phyloP scores from a whole-genome alignment of 2,888 invertebrate genomes.

The Trichogramma evanescens region DNA sequence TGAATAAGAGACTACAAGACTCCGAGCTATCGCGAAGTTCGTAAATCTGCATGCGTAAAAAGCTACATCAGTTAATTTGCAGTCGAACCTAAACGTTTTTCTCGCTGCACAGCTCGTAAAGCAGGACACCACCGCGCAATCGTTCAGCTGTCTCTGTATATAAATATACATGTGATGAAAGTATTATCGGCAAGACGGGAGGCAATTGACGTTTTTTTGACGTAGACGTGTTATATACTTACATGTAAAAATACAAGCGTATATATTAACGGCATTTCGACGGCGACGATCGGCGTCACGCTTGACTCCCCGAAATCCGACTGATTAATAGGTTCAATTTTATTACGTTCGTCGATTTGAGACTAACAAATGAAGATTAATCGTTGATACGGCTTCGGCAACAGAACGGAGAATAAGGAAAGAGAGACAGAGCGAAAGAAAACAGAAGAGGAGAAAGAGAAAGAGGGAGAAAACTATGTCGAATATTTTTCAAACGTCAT shows the following conservation, averaged over 20 bases:
- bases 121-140: background rate
- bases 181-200: constrained; percentile 2
- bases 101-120: background rate
- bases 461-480: background rate
- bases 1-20: background rate
- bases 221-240: background rate
- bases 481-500: constrained; percentile 2
- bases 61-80: background rate
- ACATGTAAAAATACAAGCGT: background rate
- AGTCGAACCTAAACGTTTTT: constrained; percentile 2
- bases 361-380: constrained; percentile 16
- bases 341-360: constrained; percentile 5
- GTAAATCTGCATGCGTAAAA: constrained; percentile 20
- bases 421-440: too few species aligned
- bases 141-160: background rate
- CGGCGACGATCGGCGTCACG: background rate
- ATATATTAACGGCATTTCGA: background rate
- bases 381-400: background rate
- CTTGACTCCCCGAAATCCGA: constrained; percentile 12
- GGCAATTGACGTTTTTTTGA: constrained; percentile 1
- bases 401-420: too few species aligned
- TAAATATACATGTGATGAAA: background rate
- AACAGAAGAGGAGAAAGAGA: too few species aligned
- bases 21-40: constrained; percentile 1
- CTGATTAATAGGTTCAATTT: constrained; percentile 19